These are phyloP conservation scores for Ennomos erosarius DNA, from an alignment of 2,888 invertebrate species.

Conservation along the genomic window DNA sequence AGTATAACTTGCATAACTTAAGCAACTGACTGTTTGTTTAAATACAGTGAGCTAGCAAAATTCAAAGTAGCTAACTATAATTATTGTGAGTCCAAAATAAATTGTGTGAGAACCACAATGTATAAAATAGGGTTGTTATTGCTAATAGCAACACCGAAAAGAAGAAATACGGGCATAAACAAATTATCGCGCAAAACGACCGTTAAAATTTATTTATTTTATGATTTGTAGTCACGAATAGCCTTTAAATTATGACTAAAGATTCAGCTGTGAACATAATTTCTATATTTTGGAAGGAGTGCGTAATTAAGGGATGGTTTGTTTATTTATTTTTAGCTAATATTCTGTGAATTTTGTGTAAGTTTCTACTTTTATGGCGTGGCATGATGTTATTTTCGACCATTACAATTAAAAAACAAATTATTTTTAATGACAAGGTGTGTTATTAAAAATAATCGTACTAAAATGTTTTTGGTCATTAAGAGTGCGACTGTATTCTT, in stretches of 20 bases:
- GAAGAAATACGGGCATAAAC: constrained; percentile 49
- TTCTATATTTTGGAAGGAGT: constrained; percentile 26
- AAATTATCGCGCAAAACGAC: constrained; percentile 48
- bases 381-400: too few species aligned
- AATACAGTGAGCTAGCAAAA: too few species aligned
- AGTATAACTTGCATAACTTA: too few species aligned
- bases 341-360: neutral
- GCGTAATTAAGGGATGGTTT: constrained; percentile 28
- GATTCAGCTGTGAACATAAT: constrained; percentile 24
- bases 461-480: too few species aligned
- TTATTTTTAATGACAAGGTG: too few species aligned
- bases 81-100: constrained; percentile 6
- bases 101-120: constrained; percentile 9
- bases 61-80: too few species aligned
- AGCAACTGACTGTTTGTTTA: too few species aligned
- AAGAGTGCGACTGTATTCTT: too few species aligned
- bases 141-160: constrained; percentile 46
- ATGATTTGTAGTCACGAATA: constrained; percentile 53
- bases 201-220: constrained; percentile 52
- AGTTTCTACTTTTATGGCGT: too few species aligned
- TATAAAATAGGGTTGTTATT: constrained; percentile 30
- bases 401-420: too few species aligned
- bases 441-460: too few species aligned
- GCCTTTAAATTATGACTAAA: constrained; percentile 31
- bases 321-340: constrained; percentile 8